Evolutionary conservation across 2,888 invertebrate species (phyloP).

Genomic region (Entomobrya proxima): DNA sequence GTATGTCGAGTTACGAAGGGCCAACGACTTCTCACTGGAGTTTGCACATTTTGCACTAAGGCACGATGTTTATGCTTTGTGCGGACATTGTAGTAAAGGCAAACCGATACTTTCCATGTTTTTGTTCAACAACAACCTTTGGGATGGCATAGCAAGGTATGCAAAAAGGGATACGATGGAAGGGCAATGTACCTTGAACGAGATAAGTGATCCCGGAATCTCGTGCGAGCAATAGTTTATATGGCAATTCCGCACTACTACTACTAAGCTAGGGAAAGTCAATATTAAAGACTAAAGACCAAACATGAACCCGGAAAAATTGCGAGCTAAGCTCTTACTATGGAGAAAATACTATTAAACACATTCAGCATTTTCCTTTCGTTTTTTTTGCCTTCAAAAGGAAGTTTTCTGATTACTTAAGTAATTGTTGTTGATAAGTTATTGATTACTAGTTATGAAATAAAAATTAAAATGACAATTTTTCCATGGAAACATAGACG

Average conservation of each 20-base stretch:
- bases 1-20: constrained; percentile 41
- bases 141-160: not conserved
- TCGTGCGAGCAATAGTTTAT: not conserved
- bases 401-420: too few relatives aligned
- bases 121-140: not conserved
- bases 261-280: constrained; percentile 26
- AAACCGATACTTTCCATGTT: constrained; percentile 10
- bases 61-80: not conserved
- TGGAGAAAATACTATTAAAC: not conserved
- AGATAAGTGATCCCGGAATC: constrained; percentile 33
- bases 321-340: constrained; percentile 7
- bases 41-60: not conserved
- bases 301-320: constrained; percentile 58
- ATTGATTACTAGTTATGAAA: too few relatives aligned
- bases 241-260: constrained; percentile 16
- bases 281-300: constrained; percentile 34
- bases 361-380: too few relatives aligned
- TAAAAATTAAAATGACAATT: too few relatives aligned
- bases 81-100: not conserved
- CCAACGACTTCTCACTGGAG: constrained; percentile 41
- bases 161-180: constrained; percentile 45
- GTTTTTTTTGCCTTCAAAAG: too few relatives aligned
- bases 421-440: too few relatives aligned
- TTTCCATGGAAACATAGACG: too few relatives aligned
- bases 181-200: constrained; percentile 63